These are phyloP conservation scores for Betta splendens DNA, from an alignment of 2,797 vertebrate species.

Conservation along the genomic window DNA sequence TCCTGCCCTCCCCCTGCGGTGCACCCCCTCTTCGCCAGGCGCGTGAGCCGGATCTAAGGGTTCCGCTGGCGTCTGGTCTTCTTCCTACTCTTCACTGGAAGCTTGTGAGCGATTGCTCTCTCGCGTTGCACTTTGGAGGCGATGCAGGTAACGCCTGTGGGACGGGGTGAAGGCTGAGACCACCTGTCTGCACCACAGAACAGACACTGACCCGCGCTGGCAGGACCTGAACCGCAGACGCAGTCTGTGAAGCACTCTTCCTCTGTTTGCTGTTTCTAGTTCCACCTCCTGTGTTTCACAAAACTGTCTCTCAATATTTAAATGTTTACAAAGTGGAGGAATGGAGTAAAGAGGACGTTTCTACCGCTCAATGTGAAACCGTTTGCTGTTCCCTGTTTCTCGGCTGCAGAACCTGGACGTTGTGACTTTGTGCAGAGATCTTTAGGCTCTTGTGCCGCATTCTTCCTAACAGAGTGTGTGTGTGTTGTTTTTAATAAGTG, in stretches of 20 bases:
- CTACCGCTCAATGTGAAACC: conserved; percentile 64
- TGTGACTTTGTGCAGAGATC: conserved; percentile 62
- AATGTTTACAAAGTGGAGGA: conserved; percentile 73
- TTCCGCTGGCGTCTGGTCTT: conserved; percentile 42
- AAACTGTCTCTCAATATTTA: conserved; percentile 51
- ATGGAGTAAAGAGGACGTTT: conserved; percentile 44
- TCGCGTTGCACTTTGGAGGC: conserved; percentile 44
- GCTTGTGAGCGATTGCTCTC: conserved; percentile 46
- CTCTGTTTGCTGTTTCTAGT: conserved; percentile 43
- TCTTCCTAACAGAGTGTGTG: conserved; percentile 38
- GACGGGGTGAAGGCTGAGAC: conserved; percentile 8
- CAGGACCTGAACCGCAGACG: conserved; percentile 24
- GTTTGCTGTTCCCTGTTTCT: conserved; percentile 53
- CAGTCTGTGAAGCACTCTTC: conserved; percentile 23
- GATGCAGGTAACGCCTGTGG: conserved; percentile 9
- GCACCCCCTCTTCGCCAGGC: conserved; percentile 76
- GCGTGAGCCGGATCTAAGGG: conserved; percentile 94
- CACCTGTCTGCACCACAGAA: conserved; percentile 10
- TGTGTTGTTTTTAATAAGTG: conserved; percentile 42
- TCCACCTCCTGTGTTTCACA: conserved; percentile 49
- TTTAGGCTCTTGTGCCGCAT: conserved; percentile 38
- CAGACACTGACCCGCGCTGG: conserved; percentile 12
- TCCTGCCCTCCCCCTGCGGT: conserved; percentile 60
- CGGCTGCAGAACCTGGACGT: conserved; percentile 41
- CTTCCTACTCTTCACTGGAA: conserved; percentile 59